Evolutionary conservation across 2,888 invertebrate species (phyloP).

Genomic region (Hydropsyche betteni): DNA sequence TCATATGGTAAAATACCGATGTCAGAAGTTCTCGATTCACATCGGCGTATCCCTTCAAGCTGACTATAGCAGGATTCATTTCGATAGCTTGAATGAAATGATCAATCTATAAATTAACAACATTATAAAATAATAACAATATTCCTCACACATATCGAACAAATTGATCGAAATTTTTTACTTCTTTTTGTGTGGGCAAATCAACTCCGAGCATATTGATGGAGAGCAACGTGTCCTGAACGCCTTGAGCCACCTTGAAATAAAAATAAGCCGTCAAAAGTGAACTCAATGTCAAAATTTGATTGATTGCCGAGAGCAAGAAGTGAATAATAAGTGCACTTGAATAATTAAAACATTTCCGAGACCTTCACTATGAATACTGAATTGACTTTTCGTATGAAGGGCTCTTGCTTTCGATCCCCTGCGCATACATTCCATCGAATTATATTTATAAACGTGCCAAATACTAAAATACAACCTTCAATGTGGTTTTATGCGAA

Average conservation of each 20-base stretch:
- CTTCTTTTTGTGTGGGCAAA: slow-evolving; percentile 70
- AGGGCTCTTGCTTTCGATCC: too few relatives aligned
- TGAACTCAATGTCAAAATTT: not conserved
- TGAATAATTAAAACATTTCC: slow-evolving; percentile 14
- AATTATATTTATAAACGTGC: not conserved
- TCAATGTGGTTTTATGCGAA: slow-evolving; percentile 71
- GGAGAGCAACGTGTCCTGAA: slow-evolving; percentile 69
- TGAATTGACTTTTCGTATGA: too few relatives aligned
- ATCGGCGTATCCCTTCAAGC: slow-evolving; percentile 72
- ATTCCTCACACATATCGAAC: not conserved
- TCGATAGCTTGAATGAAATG: slow-evolving; percentile 74
- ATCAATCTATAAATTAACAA: slow-evolving; percentile 64
- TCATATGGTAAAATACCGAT: slow-evolving; percentile 61
- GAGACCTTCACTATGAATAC: too few relatives aligned
- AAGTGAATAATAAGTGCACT: slow-evolving; percentile 9
- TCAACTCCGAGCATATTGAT: slow-evolving; percentile 69
- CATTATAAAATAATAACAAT: too few relatives aligned
- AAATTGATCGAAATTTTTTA: slow-evolving; percentile 52
- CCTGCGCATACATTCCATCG: not conserved
- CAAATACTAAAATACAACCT: slow-evolving; percentile 55
- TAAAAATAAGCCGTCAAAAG: not conserved
- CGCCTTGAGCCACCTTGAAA: slow-evolving; percentile 68
- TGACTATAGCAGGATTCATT: slow-evolving; percentile 76
- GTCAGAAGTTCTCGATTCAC: slow-evolving; percentile 73
- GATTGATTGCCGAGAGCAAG: slow-evolving; percentile 17